These are phyloP conservation scores for Melanchra persicariae DNA, from an alignment of 2,888 invertebrate genomes.

Conservation along the genomic window DNA sequence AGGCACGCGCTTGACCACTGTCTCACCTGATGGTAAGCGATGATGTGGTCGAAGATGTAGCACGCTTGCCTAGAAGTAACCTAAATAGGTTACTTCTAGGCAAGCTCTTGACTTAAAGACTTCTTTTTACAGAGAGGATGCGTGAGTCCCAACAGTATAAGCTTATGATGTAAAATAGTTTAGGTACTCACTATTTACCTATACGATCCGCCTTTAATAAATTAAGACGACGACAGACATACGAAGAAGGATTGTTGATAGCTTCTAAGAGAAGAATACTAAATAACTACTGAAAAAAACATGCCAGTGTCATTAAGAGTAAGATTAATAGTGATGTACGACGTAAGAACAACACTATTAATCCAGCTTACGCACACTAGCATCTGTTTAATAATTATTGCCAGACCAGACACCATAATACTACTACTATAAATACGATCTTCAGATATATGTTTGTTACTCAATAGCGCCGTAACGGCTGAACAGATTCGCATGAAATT, in stretches of 20 bases:
- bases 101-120: no score
- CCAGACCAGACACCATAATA: slow-evolving; percentile 56
- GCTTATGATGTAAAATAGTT: slow-evolving; percentile 1
- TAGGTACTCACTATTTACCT: background rate
- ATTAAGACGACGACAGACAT: slow-evolving; percentile 26
- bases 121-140: background rate
- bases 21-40: no score
- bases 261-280: slow-evolving; percentile 51
- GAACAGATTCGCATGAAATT: slow-evolving; percentile 42
- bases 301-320: slow-evolving; percentile 51
- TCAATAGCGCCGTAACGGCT: slow-evolving; percentile 50
- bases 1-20: no score
- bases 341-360: slow-evolving; percentile 55
- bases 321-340: slow-evolving; percentile 58
- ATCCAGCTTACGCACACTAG: slow-evolving; percentile 46
- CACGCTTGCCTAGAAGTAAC: no score
- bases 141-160: background rate
- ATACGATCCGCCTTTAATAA: slow-evolving; percentile 22
- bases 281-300: slow-evolving; percentile 51
- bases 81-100: no score
- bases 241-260: slow-evolving; percentile 44
- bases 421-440: slow-evolving; percentile 48
- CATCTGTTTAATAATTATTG: slow-evolving; percentile 59
- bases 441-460: slow-evolving; percentile 44
- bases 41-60: no score